A percentile compares a stretch with the other conserved stretches of the same genome.
Conservation (phyloP, 2,888 invertebrate genomes). For the Spilosoma lubricipeda region DNA sequence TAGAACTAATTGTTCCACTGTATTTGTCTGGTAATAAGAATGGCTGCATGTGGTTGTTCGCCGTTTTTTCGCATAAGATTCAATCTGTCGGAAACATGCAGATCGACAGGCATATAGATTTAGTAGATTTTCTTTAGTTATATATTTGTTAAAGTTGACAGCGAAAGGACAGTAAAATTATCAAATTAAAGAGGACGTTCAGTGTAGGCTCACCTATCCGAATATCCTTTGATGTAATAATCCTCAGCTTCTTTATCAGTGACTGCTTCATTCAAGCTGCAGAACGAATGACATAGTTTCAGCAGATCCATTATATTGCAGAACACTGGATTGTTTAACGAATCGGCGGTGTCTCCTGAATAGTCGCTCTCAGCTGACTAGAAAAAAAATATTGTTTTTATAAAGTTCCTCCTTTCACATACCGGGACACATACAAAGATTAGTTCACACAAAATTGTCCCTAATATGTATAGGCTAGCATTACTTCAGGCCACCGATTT, state of each 20-base stretch:
- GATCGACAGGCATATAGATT: too few species aligned
- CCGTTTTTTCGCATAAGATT: too few species aligned
- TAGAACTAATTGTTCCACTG: not conserved
- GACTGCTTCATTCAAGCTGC: constrained; percentile 79
- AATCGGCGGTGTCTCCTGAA: constrained; percentile 67
- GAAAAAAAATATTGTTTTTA: constrained; percentile 22
- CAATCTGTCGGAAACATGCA: too few species aligned
- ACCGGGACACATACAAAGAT: too few species aligned
- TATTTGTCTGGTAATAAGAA: too few species aligned
- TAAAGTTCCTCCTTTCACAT: too few species aligned
- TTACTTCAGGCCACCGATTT: too few species aligned
- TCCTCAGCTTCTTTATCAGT: constrained; percentile 73
- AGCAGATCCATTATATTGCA: constrained; percentile 87
- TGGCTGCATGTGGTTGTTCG: too few species aligned
- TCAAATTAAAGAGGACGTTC: not conserved
- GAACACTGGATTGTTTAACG: constrained; percentile 79
- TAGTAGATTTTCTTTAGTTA: too few species aligned
- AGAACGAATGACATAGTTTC: constrained; percentile 89
- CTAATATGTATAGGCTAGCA: too few species aligned
- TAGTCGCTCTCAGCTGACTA: constrained; percentile 69
- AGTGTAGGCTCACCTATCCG: constrained; percentile 68
- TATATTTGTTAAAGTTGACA: too few species aligned
- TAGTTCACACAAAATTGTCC: too few species aligned
- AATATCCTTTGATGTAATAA: constrained; percentile 77
- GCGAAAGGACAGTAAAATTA: not conserved